A percentile compares a stretch with the other conserved stretches of the same genome.
Evolutionary conservation across 30 jellyfish, hydroid and myxozoan species (phyloP).

Genomic region (Aurelia coerulea): DNA sequence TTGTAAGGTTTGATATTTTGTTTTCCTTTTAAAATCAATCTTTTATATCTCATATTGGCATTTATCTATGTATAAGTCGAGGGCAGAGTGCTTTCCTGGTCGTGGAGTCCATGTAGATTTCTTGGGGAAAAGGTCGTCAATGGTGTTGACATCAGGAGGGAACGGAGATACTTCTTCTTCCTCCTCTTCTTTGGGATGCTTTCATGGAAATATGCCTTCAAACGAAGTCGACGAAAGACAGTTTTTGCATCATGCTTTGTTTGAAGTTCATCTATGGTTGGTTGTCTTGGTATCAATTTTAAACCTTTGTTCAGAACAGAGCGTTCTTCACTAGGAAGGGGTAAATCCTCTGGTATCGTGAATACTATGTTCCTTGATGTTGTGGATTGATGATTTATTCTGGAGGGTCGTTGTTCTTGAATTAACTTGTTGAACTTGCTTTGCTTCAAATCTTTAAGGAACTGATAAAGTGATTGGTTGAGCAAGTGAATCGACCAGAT

Average conservation of each 20-base stretch:
- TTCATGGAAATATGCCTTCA: too few species aligned
- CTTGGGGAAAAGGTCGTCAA: not conserved
- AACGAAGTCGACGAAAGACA: not conserved
- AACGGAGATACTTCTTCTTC: too few species aligned
- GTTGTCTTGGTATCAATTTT: not conserved
- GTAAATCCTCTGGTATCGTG: not conserved
- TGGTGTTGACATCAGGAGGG: not conserved
- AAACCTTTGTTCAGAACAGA: constrained; percentile 13
- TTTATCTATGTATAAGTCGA: too few species aligned
- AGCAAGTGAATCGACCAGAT: too few species aligned
- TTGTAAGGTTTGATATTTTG: not conserved
- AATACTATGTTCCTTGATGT: not conserved
- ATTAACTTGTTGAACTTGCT: too few species aligned
- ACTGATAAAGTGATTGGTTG: not conserved
- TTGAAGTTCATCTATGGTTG: constrained; percentile 4
- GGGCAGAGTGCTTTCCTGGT: too few species aligned
- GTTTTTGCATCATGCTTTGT: constrained; percentile 13
- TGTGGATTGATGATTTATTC: not conserved
- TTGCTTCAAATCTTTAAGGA: too few species aligned
- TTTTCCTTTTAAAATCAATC: not conserved
- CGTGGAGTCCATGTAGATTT: too few species aligned
- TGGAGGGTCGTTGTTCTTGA: not conserved
- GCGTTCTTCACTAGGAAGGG: constrained; percentile 4
- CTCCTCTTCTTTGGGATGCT: too few species aligned
- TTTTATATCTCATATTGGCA: not conserved